Evolutionary conservation across 2,113 vertebrate genomes (phyloP), one percentile per base, ranked within the genome.

Genomic region (Procavia capensis): DNA sequence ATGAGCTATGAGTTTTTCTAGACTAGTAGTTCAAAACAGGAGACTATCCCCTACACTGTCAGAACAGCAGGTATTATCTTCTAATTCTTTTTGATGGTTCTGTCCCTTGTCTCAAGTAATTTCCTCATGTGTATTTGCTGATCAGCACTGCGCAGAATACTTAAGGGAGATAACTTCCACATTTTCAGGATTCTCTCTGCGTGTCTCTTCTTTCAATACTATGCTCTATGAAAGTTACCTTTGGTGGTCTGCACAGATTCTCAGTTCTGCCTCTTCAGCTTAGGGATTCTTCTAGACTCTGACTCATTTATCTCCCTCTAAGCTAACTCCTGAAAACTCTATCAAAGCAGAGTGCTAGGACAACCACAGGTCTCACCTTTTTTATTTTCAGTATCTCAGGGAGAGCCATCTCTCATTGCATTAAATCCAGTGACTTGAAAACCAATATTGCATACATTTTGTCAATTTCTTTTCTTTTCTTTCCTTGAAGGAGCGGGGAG

Each of bases 291-390:
- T 80, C 75, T 89, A 22, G 6, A 8, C 50, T 88, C 1, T 45
- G 13, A 9, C 11, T 61, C 4, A 43, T 63, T 82, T 85, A 9
- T 5, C 34, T 78, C 29, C 31, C 39, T 16, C 9, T 76, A 13
- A 34, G 5, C 19, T 31, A 36, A 20, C 2, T 0, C 19, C 45
- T 63, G 6, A 79, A 68, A 93, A 90, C 10, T 82, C 54, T 84
- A 20, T 59, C 41, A 87, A 66, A 45, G 3, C 41, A 47, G 3
- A 57, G 14, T 90, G 0, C 5, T 50, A 57, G 1, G 29, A 0
- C 2, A 76, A 68, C 7, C 70, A 5, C 3, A 47, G 5, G 4
- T 0, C 10, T 83, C 9, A 47, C 1, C 27, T 36, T 19, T 2
- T 72, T 78, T 43, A 24, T 68, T 87, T 83, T 29, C 29, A 82